Evolutionary conservation across 2,888 invertebrate species (phyloP).

Genomic region (Portevinia maculata): DNA sequence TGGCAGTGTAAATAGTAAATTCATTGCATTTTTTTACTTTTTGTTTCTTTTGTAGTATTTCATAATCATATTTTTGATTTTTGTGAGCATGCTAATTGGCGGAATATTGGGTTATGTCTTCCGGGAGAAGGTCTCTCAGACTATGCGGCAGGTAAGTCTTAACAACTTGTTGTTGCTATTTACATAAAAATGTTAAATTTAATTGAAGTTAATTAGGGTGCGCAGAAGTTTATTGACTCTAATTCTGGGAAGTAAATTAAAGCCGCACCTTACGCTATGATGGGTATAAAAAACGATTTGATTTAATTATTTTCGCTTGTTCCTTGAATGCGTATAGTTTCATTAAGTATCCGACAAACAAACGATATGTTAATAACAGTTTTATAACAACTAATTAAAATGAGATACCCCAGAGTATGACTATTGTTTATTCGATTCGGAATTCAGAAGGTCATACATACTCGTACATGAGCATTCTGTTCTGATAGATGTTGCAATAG

Average conservation of each 20-base stretch:
- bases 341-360: too few relatives aligned
- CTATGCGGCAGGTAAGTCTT: slow-evolving; percentile 85
- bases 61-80: slow-evolving; percentile 93
- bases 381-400: too few relatives aligned
- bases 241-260: slow-evolving; percentile 1
- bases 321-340: too few relatives aligned
- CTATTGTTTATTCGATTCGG: too few relatives aligned
- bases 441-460: too few relatives aligned
- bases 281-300: background rate
- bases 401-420: too few relatives aligned
- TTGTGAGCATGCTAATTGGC: slow-evolving; percentile 94
- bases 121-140: slow-evolving; percentile 90
- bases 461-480: too few relatives aligned
- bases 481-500: too few relatives aligned
- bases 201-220: background rate
- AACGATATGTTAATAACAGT: too few relatives aligned
- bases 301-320: too few relatives aligned
- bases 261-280: background rate
- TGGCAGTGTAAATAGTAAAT: slow-evolving; percentile 15
- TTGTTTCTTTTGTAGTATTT: slow-evolving; percentile 87
- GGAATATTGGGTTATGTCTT: slow-evolving; percentile 96
- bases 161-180: background rate
- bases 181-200: background rate
- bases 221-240: slow-evolving; percentile 32
- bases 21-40: slow-evolving; percentile 27